Base-by-base conservation (phyloP, 2,888 invertebrate genomes). In the Drosophila crucigera region DNA sequence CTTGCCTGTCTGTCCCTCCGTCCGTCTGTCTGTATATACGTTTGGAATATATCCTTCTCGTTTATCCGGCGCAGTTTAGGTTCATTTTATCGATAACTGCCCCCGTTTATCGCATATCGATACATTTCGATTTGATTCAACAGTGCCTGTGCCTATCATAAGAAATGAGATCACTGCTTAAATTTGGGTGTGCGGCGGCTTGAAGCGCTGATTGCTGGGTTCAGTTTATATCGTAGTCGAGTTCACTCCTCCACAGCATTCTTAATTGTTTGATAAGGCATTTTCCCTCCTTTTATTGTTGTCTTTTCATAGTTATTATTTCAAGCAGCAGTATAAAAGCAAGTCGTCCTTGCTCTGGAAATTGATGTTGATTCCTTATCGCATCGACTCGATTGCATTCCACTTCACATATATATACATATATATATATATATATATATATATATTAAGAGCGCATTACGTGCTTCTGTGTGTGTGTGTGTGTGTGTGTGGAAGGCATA, bases 341-440 rank as follows among this genome's bases (percentile, higher is more conserved):
- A 41, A 52, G 52, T 52, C 71, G 68, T 65, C 58, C 59, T 65
- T 73, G 73, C 60, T 16, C 19, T 52, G 55, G 39, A 61, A 72
- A 65, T 68, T 78, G 65, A 58, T 73, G 65, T 68, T 68, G 78
- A 73, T 64, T 63, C 28, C 28, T 53, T 68, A 78, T 55, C 33
- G 61, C 68, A 68, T 63, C 47, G 73, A 73, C 28, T n/a, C 50
- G 66, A 33, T 54, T 53, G 58, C 58, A 76, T 69, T 41, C 47
- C 53, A 37, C 28, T 22, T 33, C 41, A 31, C 25, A 33, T 22
- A 35, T 31, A 62, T n/a, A n/a, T 2, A 31, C 31, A 14, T 16
- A 10, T 41, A 10, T n/a, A 62, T n/a, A n/a, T 52, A 30, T 52
- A 37, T 14, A 49, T 35, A 58, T n/a, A n/a, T 52, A 31, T n/a